Percentiles rank a stretch among this genome's conserved stretches.
These are phyloP conservation scores for Dromaius novaehollandiae DNA, from an alignment of 2,113 vertebrate species.

Conservation along the genomic window DNA sequence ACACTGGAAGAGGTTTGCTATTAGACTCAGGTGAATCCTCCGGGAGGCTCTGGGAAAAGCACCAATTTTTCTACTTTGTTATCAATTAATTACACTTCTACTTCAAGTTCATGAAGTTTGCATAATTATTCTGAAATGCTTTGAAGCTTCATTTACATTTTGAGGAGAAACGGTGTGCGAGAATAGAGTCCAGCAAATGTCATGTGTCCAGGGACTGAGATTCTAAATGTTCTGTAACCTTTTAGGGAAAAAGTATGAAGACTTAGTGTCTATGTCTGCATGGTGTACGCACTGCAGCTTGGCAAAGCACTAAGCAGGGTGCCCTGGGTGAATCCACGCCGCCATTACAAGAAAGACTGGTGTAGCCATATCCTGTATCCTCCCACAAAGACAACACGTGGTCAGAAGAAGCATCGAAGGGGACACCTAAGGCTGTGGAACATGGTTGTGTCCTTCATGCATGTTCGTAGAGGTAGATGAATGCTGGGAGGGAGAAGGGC, in stretches of 20 bases:
- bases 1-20: constrained; percentile 1
- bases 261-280: not conserved
- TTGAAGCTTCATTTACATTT: not conserved
- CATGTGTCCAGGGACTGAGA: not conserved
- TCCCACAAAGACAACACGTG: not conserved
- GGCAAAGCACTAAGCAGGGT: not conserved
- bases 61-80: constrained; percentile 14
- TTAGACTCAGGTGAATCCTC: constrained; percentile 27
- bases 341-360: not conserved
- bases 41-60: constrained; percentile 30
- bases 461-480: not conserved
- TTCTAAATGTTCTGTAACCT: not conserved
- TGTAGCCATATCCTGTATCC: not conserved
- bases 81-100: constrained; percentile 20
- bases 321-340: not conserved
- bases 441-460: not conserved
- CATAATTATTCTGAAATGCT: constrained; percentile 20
- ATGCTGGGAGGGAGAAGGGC: not conserved
- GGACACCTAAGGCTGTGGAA: not conserved
- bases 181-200: not conserved
- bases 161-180: not conserved
- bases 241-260: not conserved
- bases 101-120: not conserved
- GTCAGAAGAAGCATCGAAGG: not conserved
- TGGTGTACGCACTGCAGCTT: not conserved